Evolutionary conservation across 92 coral and sea anemone genomes (phyloP), one percentile per base, ranked within the genome.

Genomic region (Porites evermanni): DNA sequence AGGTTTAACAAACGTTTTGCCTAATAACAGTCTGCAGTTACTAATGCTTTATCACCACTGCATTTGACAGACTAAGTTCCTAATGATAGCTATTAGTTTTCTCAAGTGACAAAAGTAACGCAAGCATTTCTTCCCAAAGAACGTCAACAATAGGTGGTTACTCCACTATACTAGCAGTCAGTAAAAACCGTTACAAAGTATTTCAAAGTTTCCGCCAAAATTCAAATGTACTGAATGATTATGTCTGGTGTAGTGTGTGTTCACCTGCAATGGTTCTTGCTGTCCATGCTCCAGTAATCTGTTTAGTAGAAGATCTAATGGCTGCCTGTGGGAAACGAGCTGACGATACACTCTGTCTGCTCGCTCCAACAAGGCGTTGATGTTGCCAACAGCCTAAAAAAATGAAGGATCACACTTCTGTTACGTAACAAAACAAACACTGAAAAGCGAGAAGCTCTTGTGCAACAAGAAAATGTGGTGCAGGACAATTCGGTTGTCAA

Each of bases 291-390:
- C 99, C 60, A 95, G 84, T 54, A 97, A 79, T 80, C 94, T 93
- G 87, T 94, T 93, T 69, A 97, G 74, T 68, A 97, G 92, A 56
- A 95, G 79, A 87, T 97, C 99, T 70, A 97, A 89, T 10, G 99
- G 99, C 61, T 95, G 96, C 67, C 99, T 88, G 84, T 97, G 95
- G 56, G 97, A 94, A 59, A 95, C 98, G 17, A 97, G 79, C 87
- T 97, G 99, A 14, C 99, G 98, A 83, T 97, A 97, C 67, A 97
- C 96, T 70, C 98, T 95, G 77, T 97, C 99, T 60, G 99, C 99
- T 26, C 98, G 96, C 89, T 97, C 99, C 89, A 97, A 76, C 29
- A 94, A 80, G 4, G 97, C 90, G 79, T 97, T 97, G 93, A 97
- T 97, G 72, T 94, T 97, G 14, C 93, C 94, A 63, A 97, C 99